Evolutionary conservation across 2,113 vertebrate genomes (phyloP).

Genomic region (Xiphorhynchus elegans): DNA sequence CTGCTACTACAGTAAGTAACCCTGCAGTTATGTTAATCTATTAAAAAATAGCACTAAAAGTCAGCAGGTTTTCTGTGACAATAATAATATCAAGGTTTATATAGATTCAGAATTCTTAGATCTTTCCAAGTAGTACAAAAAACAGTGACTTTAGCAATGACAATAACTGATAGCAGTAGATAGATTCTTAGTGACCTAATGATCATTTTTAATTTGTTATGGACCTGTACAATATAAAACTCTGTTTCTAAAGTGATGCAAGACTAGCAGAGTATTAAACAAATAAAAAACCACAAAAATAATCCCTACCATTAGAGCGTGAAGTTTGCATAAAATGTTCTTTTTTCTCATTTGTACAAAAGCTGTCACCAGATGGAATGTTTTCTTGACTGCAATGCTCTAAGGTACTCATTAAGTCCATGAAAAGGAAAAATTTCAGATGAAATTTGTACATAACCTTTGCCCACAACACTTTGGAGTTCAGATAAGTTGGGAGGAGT

Average conservation of each 20-base stretch:
- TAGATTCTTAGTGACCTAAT: conserved; percentile 9
- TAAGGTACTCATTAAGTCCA: conserved; percentile 64
- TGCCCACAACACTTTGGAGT: not conserved
- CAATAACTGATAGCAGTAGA: conserved; percentile 13
- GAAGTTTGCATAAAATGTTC: conserved; percentile 50
- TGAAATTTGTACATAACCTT: conserved; percentile 1
- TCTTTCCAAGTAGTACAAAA: not conserved
- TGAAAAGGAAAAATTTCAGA: not conserved
- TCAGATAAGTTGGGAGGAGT: not conserved
- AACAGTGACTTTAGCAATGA: conserved; percentile 13
- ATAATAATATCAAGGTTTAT: not conserved
- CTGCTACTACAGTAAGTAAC: not conserved
- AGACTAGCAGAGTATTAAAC: not conserved
- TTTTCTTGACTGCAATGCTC: conserved; percentile 53
- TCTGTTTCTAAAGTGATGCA: not conserved
- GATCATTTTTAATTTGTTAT: conserved; percentile 44
- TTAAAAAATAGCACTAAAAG: not conserved
- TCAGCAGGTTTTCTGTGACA: not conserved
- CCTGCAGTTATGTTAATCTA: not conserved
- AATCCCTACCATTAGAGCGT: not conserved
- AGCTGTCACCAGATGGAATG: conserved; percentile 12
- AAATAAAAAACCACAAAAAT: not conserved
- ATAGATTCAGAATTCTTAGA: not conserved
- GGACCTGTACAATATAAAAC: not conserved
- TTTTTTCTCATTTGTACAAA: conserved; percentile 65